Base-by-base conservation (phyloP, 2,888 invertebrate genomes). In the Drosophila nigricruria region DNA sequence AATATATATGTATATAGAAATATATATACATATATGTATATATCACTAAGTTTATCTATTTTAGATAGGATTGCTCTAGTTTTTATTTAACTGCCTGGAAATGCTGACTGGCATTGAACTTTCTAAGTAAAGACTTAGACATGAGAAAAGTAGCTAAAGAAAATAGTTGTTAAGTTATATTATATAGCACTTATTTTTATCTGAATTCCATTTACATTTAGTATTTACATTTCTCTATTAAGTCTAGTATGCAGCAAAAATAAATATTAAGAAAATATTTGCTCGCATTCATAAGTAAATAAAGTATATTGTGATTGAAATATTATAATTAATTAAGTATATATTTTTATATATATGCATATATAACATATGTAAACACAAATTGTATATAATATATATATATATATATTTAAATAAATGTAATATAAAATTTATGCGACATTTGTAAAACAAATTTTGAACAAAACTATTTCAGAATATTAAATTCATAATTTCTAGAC, bases 11-110 rank as follows among this genome's bases (percentile, higher is more conserved):
- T 43, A 1, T 43, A 43, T 23, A n/a, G n/a, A n/a, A n/a, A 23
- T 14, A 14, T 16, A 10, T 27, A 18, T 30, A 20, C 23, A 32
- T n/a, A 25, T 27, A 5, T 58, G 9, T 23, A 5, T n/a, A 45
- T 40, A 18, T 20, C 10, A 32, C 8, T n/a, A 10, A 40, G 42
- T 16, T 67, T 57, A 73, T 57, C 56, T 52, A 36, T n/a, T 54
- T 59, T 23, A 75, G 76, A 73, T 75, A 73, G 58, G 47, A 42
- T 36, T 34, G 56, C 23, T 56, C 54, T 25, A 73, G 40, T 56
- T 60, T 60, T 42, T n/a, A 9, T 36, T 23, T 0, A 42, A 40
- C 47, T 64, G 49, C 47, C 43, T 57, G 53, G 5, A 18, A 32
- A 20, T 18, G 10, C 5, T 30, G 50, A 12, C 12, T 34, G 32